phyloP scores from a whole-genome alignment of 2,113 vertebrate species.

The Hemicordylus capensis region DNA sequence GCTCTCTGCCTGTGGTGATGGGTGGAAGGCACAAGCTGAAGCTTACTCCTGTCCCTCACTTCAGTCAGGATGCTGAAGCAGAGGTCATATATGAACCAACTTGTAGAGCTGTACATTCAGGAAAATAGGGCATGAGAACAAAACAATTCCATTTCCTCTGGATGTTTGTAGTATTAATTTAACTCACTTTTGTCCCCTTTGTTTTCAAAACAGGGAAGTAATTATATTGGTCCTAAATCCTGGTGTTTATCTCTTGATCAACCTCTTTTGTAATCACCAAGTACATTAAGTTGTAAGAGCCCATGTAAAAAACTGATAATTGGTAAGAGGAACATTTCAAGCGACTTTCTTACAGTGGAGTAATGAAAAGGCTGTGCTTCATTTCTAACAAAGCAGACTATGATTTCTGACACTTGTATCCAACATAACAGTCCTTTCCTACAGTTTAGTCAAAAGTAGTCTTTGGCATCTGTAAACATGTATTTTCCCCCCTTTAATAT shows the following conservation, averaged over 20 bases:
- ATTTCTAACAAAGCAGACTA: slow-evolving; percentile 36
- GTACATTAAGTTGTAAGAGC: slow-evolving; percentile 40
- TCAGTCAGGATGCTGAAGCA: not conserved
- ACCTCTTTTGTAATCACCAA: slow-evolving; percentile 22
- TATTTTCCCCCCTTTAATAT: slow-evolving; percentile 52
- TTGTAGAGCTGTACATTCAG: not conserved
- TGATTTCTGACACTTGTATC: slow-evolving; percentile 48
- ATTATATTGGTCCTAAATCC: not conserved
- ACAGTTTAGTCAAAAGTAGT: slow-evolving; percentile 65
- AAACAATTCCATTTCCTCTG: not conserved
- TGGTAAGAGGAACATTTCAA: slow-evolving; percentile 39
- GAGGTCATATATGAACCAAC: not conserved
- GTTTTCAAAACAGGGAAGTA: not conserved
- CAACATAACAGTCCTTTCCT: slow-evolving; percentile 48
- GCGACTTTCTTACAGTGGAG: slow-evolving; percentile 58
- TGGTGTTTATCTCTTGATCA: not conserved
- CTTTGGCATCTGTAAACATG: slow-evolving; percentile 68
- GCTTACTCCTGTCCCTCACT: not conserved
- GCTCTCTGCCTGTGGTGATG: not conserved
- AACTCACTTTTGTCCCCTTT: not conserved
- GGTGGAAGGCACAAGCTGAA: not conserved
- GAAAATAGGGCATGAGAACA: not conserved
- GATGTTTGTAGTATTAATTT: not conserved
- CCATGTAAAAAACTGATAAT: slow-evolving; percentile 31
- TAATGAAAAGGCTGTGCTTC: slow-evolving; percentile 28